A percentile compares a stretch with the other conserved stretches of the same genome.
phyloP scores from a whole-genome alignment of 2,888 invertebrate genomes.

The Andrena chrysosceles region DNA sequence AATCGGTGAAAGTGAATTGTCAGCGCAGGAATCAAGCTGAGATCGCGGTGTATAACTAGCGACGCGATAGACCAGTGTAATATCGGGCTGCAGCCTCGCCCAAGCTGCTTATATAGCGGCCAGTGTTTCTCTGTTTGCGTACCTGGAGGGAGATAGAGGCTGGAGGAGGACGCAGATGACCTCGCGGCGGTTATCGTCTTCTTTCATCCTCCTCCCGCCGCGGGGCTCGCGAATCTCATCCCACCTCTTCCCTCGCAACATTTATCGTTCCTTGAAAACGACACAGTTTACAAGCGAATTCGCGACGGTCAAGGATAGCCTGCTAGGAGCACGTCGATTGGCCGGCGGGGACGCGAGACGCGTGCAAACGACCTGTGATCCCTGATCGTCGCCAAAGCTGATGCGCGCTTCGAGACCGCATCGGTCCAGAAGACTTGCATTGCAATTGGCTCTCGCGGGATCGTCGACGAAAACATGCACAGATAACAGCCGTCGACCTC shows the following conservation, averaged over 20 bases:
- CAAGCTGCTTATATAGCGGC: conserved; percentile 55
- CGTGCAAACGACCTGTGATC: conserved; percentile 22
- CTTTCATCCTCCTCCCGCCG: conserved; percentile 5
- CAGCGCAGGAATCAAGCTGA: too few species aligned
- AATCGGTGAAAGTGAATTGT: background rate
- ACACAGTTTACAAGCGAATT: background rate
- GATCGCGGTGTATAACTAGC: background rate
- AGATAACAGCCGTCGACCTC: conserved; percentile 19
- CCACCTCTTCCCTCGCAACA: background rate
- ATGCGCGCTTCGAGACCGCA: background rate
- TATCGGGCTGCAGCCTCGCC: background rate
- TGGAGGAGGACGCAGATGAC: conserved; percentile 24
- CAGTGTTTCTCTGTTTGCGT: conserved; percentile 41
- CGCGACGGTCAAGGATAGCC: background rate
- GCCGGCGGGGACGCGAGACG: background rate
- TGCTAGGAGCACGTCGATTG: background rate
- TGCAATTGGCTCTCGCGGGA: background rate
- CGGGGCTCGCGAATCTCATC: background rate
- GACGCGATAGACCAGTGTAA: background rate
- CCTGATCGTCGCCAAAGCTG: conserved; percentile 3
- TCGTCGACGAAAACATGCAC: conserved; percentile 7
- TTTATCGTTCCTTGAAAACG: background rate
- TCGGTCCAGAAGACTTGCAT: too few species aligned
- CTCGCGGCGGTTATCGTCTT: background rate
- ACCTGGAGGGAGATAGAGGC: conserved; percentile 27